Base-by-base conservation (phyloP, 2,888 invertebrate species). In the Tholera decimalis region DNA sequence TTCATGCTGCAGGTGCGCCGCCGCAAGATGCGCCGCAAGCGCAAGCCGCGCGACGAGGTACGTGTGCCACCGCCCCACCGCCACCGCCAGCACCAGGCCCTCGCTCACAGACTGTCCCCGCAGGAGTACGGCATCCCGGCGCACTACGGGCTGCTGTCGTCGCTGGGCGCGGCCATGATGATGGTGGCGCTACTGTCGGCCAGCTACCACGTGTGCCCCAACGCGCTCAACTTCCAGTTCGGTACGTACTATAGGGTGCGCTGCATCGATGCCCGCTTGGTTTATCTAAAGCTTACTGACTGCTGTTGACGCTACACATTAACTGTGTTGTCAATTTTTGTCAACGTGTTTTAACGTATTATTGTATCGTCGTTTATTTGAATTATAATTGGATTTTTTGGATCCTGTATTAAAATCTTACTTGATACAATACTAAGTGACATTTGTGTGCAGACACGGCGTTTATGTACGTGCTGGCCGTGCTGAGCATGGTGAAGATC, bases 401-500 rank as follows among this genome's bases (percentile, higher is more conserved):
- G n/a, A n/a, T n/a, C n/a, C n/a, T n/a, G n/a, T n/a, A n/a, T n/a
- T n/a, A 41, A 20, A 2, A 0, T 11, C 6, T 3, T 46, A 1
- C n/a, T 0, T 46, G n/a, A n/a, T 1, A 0, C n/a, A 26, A 9
- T n/a, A 9, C n/a, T 46, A 26, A 46, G n/a, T 28, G 9, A 11
- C 1, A 4, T 28, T 26, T 8, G 28, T 47, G 8, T 94, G 72
- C 96, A 98, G 98, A 98, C 93, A 98, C 98, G 41, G 97, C 98
- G 84, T 98, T 98, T 91, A 99, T 98, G 98, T 98, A 98, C 93
- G 97, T 98, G 82, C 98, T 98, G 91, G 97, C 98, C 9, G 98
- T 98, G 83, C 94, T 99, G 67, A 97, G 97, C 86, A 98, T 98
- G 97, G 96, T 98, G 75, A 98, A 98, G 95, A 97, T 98, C 85